Evolutionary conservation across 2,797 vertebrate species (phyloP).

Genomic region (Acipenser oxyrinchus): DNA sequence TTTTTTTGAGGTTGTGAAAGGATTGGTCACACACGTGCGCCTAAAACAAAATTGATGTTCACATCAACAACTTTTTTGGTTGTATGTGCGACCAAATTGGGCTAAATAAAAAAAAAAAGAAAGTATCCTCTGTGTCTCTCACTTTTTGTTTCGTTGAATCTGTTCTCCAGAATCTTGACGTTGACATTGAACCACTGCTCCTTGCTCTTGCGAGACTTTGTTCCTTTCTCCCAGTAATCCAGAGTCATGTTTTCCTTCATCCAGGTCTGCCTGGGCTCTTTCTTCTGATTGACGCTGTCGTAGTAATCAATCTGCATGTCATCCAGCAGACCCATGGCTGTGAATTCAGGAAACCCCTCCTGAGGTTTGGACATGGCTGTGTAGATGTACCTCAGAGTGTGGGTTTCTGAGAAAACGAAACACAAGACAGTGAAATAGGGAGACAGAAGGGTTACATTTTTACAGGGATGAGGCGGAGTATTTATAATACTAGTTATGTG

Average conservation of each 20-base stretch:
- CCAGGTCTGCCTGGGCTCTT: constrained; percentile 44
- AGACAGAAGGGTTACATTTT: too few species aligned
- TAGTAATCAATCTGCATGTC: constrained; percentile 50
- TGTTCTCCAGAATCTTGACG: constrained; percentile 38
- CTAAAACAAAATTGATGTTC: too few species aligned
- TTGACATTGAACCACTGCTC: constrained; percentile 56
- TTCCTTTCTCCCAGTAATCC: constrained; percentile 44
- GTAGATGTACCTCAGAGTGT: constrained; percentile 53
- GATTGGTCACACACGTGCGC: constrained; percentile 17
- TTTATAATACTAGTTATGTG: too few species aligned
- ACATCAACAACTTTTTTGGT: too few species aligned
- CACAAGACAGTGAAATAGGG: too few species aligned
- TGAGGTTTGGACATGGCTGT: constrained; percentile 37
- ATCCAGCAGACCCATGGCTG: constrained; percentile 52
- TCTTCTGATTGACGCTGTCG: constrained; percentile 20
- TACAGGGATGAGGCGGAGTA: too few species aligned
- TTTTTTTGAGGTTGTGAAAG: not conserved
- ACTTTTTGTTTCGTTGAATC: constrained; percentile 21
- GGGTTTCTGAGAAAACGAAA: constrained; percentile 6
- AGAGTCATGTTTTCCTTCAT: not conserved
- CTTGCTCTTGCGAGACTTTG: constrained; percentile 43
- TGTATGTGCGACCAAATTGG: too few species aligned
- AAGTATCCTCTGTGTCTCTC: too few species aligned
- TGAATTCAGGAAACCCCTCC: constrained; percentile 42
- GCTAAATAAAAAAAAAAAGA: too few species aligned